A percentile compares a stretch with the other conserved stretches of the same genome.
Conservation (phyloP, 1,140 invertebrate genomes). For the Mesaphorura yosii region DNA sequence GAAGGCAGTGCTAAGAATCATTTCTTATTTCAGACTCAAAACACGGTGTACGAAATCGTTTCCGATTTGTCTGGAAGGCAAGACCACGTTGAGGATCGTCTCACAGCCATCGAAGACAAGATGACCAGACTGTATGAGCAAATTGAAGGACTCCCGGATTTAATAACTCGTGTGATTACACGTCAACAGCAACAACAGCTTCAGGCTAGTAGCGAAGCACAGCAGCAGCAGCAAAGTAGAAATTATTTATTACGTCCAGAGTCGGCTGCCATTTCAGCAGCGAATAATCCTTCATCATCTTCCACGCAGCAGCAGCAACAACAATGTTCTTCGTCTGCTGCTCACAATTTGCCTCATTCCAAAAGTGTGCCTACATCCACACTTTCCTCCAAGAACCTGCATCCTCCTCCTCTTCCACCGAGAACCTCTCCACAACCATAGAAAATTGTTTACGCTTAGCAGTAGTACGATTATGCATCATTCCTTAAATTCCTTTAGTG, state of each 20-base stretch:
- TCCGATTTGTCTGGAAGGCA: constrained; percentile 88
- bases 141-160: constrained; percentile 68
- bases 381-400: constrained; percentile 10
- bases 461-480: no score
- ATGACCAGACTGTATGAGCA: constrained; percentile 60
- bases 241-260: constrained; percentile 75
- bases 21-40: constrained; percentile 92
- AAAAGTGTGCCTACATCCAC: constrained; percentile 43
- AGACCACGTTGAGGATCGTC: constrained; percentile 74
- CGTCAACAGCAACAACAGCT: constrained; percentile 52
- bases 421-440: constrained; percentile 8
- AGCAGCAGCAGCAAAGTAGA: constrained; percentile 54
- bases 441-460: no score
- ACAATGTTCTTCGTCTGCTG: no score
- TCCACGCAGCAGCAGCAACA: constrained; percentile 20
- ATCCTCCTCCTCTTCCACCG: constrained; percentile 11
- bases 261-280: constrained; percentile 38
- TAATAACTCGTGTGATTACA: constrained; percentile 58
- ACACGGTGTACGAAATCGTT: constrained; percentile 91
- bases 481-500: no score
- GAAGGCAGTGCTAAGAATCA: no score
- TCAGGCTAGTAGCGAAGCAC: no score
- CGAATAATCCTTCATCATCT: no score
- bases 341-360: constrained; percentile 41
- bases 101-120: constrained; percentile 77